A percentile compares a stretch with the other conserved stretches of the same genome.
Evolutionary conservation across 2,113 vertebrate genomes (phyloP).

Genomic region (Melanostigma gelatinosum): DNA sequence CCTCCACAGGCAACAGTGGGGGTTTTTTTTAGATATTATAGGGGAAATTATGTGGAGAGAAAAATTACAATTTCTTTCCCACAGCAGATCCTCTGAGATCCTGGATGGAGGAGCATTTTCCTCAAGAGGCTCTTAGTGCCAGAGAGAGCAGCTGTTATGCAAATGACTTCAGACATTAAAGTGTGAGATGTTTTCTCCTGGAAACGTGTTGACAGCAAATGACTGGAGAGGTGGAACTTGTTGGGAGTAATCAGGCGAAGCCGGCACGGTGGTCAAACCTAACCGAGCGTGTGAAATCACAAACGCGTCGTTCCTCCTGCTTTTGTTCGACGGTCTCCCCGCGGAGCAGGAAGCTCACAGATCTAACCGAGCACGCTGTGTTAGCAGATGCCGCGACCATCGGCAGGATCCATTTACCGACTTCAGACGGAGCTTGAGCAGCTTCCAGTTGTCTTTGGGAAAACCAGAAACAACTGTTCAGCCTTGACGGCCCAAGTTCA

Average conservation of each 20-base stretch:
- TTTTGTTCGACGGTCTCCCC: conserved; percentile 39
- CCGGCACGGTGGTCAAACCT: conserved; percentile 58
- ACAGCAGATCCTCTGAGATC: not conserved
- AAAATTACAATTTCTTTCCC: too few species aligned
- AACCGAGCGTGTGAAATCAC: conserved; percentile 61
- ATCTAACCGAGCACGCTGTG: conserved; percentile 37
- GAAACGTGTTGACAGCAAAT: conserved; percentile 48
- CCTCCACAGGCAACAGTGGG: not conserved
- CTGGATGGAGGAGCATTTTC: not conserved
- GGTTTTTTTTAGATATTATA: not conserved
- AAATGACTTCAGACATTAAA: conserved; percentile 50
- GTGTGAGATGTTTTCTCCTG: conserved; percentile 35
- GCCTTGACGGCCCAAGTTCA: not conserved
- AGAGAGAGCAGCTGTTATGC: conserved; percentile 27
- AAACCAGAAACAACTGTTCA: conserved; percentile 9
- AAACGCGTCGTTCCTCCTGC: not conserved
- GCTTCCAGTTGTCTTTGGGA: not conserved
- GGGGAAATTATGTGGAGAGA: too few species aligned
- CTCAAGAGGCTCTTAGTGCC: not conserved
- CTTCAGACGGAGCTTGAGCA: conserved; percentile 6
- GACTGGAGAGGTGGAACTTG: conserved; percentile 61
- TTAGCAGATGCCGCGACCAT: conserved; percentile 30
- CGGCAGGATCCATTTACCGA: conserved; percentile 25
- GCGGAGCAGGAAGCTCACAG: conserved; percentile 24
- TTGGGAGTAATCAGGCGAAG: conserved; percentile 65